Conservation (phyloP, 2,797 vertebrate genomes). For the Gouania willdenowi region DNA sequence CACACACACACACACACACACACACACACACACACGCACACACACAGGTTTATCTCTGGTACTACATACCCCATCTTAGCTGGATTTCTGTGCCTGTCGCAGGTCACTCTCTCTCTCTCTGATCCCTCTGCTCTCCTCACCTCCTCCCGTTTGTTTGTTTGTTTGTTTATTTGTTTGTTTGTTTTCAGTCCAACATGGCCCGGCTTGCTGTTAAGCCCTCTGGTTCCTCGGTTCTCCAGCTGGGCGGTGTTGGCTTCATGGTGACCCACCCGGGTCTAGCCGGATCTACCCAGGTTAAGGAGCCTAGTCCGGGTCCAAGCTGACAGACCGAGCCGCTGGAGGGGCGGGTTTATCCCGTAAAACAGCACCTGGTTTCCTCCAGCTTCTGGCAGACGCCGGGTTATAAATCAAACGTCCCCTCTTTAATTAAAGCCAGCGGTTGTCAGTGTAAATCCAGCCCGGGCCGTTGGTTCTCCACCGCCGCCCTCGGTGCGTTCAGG, state of each 20-base stretch:
- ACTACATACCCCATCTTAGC: constrained; percentile 77
- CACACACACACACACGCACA: too few relatives aligned
- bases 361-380: not conserved
- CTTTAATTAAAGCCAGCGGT: too few relatives aligned
- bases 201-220: constrained; percentile 14
- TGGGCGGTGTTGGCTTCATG: constrained; percentile 15
- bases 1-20: not conserved
- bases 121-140: too few relatives aligned
- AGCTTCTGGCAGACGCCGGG: not conserved
- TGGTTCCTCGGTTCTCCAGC: constrained; percentile 8
- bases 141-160: too few relatives aligned
- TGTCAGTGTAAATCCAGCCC: constrained; percentile 28
- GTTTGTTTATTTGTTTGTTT: too few relatives aligned
- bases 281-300: constrained; percentile 25
- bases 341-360: not conserved
- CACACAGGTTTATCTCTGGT: too few relatives aligned
- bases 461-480: constrained; percentile 10
- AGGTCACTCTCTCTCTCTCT: constrained; percentile 21
- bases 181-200: constrained; percentile 62
- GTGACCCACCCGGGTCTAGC: not conserved
- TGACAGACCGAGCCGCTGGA: not conserved
- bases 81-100: constrained; percentile 8
- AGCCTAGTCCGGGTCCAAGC: constrained; percentile 23
- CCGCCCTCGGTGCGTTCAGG: constrained; percentile 40
- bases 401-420: constrained; percentile 2